Conservation (phyloP, 2,797 vertebrate species). For the Siniperca obscura region DNA sequence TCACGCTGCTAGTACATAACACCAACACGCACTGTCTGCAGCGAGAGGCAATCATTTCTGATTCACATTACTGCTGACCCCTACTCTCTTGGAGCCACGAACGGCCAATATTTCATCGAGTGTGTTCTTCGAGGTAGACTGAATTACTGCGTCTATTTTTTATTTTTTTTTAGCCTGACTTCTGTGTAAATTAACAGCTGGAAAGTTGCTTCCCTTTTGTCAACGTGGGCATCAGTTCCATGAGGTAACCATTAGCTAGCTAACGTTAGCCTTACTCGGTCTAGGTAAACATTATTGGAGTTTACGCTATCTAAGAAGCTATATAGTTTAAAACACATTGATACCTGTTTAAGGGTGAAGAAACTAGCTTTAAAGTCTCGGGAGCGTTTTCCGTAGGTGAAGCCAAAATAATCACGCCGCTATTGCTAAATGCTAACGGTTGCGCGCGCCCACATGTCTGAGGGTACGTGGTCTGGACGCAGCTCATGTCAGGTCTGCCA, state of each 20-base stretch:
- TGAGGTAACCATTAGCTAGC: constrained; percentile 49
- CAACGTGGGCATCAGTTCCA: constrained; percentile 74
- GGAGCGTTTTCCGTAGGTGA: neutral
- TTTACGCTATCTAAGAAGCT: neutral
- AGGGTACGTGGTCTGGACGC: neutral
- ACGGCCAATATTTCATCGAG: neutral
- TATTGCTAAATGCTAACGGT: constrained; percentile 78
- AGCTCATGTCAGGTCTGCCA: neutral
- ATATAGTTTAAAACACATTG: accelerated
- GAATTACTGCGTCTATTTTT: accelerated
- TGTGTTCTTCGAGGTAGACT: constrained; percentile 46
- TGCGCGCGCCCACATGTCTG: constrained; percentile 69
- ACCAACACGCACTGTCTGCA: constrained; percentile 59
- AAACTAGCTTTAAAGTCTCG: neutral
- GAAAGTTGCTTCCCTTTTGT: constrained; percentile 62
- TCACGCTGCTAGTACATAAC: constrained; percentile 76
- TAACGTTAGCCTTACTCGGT: neutral
- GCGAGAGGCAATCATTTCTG: constrained; percentile 48
- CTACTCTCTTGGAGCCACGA: constrained; percentile 27
- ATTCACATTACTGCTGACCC: constrained; percentile 16
- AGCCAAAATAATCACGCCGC: constrained; percentile 6
- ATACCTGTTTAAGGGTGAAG: accelerated
- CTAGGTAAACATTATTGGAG: neutral
- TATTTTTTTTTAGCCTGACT: neutral
- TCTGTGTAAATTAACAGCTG: constrained; percentile 41